These are phyloP conservation scores for Sander lucioperca DNA, from an alignment of 2,113 vertebrate genomes.

Conservation along the genomic window DNA sequence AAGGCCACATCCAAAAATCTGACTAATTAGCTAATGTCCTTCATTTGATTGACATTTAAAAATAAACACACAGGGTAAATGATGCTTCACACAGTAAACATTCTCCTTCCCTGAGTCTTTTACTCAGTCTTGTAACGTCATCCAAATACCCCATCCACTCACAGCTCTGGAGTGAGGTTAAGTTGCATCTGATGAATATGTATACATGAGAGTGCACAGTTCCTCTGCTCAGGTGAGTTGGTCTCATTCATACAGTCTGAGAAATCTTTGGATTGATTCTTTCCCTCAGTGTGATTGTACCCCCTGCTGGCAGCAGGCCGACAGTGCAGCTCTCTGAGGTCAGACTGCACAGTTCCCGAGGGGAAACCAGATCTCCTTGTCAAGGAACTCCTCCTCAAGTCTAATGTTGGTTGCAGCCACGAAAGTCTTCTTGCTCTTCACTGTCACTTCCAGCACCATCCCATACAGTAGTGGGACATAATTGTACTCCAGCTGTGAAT, in stretches of 20 bases:
- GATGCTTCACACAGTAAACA: slow-evolving; percentile 37
- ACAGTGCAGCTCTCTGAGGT: slow-evolving; percentile 21
- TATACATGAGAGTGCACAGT: slow-evolving; percentile 6
- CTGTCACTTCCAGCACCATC: slow-evolving; percentile 85
- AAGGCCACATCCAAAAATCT: neutral
- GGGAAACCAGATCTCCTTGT: slow-evolving; percentile 87
- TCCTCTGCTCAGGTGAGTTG: slow-evolving; percentile 1
- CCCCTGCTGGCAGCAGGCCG: slow-evolving; percentile 58
- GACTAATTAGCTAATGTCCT: neutral
- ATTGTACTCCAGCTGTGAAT: slow-evolving; percentile 85
- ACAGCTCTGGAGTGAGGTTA: slow-evolving; percentile 4
- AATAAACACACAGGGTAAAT: neutral
- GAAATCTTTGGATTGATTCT: neutral
- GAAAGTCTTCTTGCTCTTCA: slow-evolving; percentile 87
- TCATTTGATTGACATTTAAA: slow-evolving; percentile 31
- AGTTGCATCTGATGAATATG: slow-evolving; percentile 32
- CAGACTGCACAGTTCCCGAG: slow-evolving; percentile 85
- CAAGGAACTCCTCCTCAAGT: slow-evolving; percentile 79
- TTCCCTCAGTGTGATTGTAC: slow-evolving; percentile 22
- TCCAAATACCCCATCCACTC: neutral
- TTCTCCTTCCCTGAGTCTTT: neutral
- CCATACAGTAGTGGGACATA: slow-evolving; percentile 79
- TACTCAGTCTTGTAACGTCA: slow-evolving; percentile 49
- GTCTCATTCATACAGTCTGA: slow-evolving; percentile 4
- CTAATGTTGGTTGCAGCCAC: slow-evolving; percentile 86